A percentile compares a stretch with the other conserved stretches of the same genome.
phyloP scores from a whole-genome alignment of 2,797 vertebrate genomes.

The Muscicapa striata region DNA sequence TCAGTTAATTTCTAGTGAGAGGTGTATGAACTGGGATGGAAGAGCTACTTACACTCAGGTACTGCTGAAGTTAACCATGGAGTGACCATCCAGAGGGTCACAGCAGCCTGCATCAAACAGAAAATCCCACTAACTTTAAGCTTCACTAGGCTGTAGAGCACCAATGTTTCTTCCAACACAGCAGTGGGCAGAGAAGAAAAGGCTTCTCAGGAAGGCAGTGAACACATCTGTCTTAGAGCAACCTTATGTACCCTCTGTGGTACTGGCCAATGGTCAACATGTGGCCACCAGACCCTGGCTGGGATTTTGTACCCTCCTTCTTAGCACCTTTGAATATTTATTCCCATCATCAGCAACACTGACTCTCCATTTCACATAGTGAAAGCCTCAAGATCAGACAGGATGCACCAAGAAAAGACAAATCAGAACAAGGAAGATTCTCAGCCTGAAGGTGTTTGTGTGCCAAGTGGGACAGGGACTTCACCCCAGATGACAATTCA shows the following conservation, averaged over 20 bases:
- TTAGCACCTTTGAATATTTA: background rate
- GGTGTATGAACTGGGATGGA: background rate
- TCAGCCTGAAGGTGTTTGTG: background rate
- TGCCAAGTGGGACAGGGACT: background rate
- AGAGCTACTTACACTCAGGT: background rate
- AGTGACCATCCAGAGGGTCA: rapidly evolving
- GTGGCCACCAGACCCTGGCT: background rate
- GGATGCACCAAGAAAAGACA: background rate
- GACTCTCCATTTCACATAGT: background rate
- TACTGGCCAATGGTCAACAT: background rate
- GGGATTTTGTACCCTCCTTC: background rate
- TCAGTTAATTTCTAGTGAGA: background rate
- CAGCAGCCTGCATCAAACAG: background rate
- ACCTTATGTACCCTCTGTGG: background rate
- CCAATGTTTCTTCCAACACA: background rate
- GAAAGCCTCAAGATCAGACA: background rate
- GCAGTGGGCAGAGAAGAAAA: background rate
- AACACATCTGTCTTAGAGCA: background rate
- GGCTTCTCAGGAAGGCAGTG: background rate
- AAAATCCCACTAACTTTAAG: background rate
- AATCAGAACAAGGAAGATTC: background rate
- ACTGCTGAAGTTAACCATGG: background rate
- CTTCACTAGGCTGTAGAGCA: background rate
- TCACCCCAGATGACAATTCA: background rate
- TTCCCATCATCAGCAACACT: background rate